A percentile compares a stretch with the other conserved stretches of the same genome.
phyloP scores from a whole-genome alignment of 2,888 invertebrate genomes.

The Ochropleura plecta region DNA sequence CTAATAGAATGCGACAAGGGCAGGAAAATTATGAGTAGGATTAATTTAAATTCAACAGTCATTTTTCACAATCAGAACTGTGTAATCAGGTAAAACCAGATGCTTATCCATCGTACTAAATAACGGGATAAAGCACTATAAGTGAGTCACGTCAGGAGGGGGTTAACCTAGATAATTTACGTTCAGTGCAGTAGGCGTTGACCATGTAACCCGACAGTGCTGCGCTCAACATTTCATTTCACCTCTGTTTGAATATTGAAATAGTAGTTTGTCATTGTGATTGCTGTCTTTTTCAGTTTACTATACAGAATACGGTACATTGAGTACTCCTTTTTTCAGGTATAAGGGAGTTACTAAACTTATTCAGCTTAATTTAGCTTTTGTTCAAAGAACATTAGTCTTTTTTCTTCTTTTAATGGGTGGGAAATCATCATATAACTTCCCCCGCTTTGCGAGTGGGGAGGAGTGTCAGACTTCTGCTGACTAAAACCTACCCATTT shows the following conservation, averaged over 20 bases:
- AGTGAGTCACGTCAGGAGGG: slow-evolving; percentile 66
- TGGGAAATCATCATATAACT: too few species aligned
- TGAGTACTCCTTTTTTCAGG: not conserved
- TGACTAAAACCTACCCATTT: too few species aligned
- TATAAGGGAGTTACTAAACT: not conserved
- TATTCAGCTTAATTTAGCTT: too few species aligned
- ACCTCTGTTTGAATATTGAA: slow-evolving; percentile 24
- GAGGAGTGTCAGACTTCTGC: too few species aligned
- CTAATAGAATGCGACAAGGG: too few species aligned
- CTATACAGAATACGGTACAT: not conserved
- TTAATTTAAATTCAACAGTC: too few species aligned
- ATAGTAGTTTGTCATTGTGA: slow-evolving; percentile 2
- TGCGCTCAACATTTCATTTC: slow-evolving; percentile 39
- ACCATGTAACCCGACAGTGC: slow-evolving; percentile 27
- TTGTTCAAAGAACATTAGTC: too few species aligned
- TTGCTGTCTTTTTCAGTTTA: not conserved
- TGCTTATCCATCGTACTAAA: slow-evolving; percentile 52
- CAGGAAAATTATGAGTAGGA: too few species aligned
- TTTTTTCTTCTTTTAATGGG: too few species aligned
- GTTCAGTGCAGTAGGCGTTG: slow-evolving; percentile 38
- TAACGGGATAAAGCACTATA: slow-evolving; percentile 63
- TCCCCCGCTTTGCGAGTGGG: too few species aligned
- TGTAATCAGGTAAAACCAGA: slow-evolving; percentile 22
- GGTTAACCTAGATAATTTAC: slow-evolving; percentile 72
- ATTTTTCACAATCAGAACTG: slow-evolving; percentile 1